These are phyloP conservation scores for Cervus canadensis DNA, from an alignment of 2,113 vertebrate species.

Conservation along the genomic window DNA sequence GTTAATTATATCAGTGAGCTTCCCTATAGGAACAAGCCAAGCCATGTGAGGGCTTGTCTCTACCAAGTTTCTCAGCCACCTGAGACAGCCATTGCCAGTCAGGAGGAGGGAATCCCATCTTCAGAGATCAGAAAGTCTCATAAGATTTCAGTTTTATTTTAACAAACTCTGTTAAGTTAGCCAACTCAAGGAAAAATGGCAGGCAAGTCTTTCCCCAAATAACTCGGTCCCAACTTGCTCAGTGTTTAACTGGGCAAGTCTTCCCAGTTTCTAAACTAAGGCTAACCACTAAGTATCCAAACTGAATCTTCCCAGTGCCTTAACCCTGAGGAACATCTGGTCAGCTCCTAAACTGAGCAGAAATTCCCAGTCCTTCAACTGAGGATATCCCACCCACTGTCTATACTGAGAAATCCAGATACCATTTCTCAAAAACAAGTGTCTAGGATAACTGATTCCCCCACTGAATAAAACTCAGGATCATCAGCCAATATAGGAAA, in stretches of 20 bases:
- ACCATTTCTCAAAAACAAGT: neutral
- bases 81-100: neutral
- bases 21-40: neutral
- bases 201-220: neutral
- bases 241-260: neutral
- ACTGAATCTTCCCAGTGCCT: neutral
- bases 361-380: neutral
- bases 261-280: neutral
- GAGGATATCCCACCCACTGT: neutral
- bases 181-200: neutral
- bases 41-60: neutral
- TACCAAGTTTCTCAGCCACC: neutral
- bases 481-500: neutral
- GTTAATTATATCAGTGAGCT: neutral
- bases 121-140: neutral
- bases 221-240: neutral
- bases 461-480: neutral
- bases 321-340: neutral
- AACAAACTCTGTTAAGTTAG: neutral
- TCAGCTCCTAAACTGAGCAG: neutral
- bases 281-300: neutral
- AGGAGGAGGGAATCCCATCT: neutral
- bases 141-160: neutral
- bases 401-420: neutral
- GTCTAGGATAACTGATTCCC: neutral